These are phyloP conservation scores for Sterrhoptilus dennistouni DNA, from an alignment of 2,113 vertebrate species.

Conservation along the genomic window DNA sequence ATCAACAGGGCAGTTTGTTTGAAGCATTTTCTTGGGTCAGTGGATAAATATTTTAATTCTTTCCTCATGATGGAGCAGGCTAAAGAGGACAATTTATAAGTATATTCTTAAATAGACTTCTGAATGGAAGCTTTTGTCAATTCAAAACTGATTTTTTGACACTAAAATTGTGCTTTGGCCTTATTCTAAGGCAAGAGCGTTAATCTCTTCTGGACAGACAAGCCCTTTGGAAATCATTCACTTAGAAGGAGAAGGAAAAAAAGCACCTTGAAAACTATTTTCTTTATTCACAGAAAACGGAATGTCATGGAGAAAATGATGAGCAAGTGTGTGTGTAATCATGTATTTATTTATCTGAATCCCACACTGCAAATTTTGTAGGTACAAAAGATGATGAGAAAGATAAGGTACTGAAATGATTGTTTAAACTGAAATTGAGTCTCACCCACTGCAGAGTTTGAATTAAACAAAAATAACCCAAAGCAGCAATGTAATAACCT, in stretches of 20 bases:
- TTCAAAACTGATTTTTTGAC: slow-evolving; percentile 8
- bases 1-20: not conserved
- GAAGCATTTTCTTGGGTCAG: not conserved
- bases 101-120: not conserved
- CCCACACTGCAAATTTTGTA: slow-evolving; percentile 25
- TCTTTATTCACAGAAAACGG: slow-evolving; percentile 54
- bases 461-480: slow-evolving; percentile 72
- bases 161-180: slow-evolving; percentile 1
- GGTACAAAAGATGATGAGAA: slow-evolving; percentile 58
- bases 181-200: slow-evolving; percentile 19
- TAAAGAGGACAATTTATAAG: not conserved
- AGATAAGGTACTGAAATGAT: slow-evolving; percentile 63
- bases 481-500: slow-evolving; percentile 62
- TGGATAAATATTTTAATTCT: slow-evolving; percentile 5
- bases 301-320: slow-evolving; percentile 38
- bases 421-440: slow-evolving; percentile 72
- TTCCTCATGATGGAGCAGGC: not conserved
- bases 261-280: not conserved
- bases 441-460: slow-evolving; percentile 49
- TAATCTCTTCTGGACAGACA: slow-evolving; percentile 43
- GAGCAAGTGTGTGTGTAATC: slow-evolving; percentile 41
- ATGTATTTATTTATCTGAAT: slow-evolving; percentile 61
- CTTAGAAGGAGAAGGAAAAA: slow-evolving; percentile 8
- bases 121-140: not conserved
- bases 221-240: slow-evolving; percentile 18